Evolutionary conservation across 2,888 invertebrate species (phyloP).

Genomic region (Cantharis rustica): DNA sequence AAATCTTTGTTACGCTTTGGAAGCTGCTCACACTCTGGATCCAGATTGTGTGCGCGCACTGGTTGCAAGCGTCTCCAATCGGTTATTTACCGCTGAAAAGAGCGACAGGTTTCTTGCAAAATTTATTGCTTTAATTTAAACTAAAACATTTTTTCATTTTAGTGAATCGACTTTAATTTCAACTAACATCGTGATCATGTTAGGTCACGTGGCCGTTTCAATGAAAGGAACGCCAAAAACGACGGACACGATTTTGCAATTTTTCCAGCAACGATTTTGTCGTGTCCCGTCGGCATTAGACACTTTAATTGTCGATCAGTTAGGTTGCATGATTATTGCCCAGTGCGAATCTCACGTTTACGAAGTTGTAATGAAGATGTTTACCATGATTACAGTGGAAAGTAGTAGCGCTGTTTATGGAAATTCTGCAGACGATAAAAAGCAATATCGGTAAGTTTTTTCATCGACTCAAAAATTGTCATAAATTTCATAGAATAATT

Average conservation of each 20-base stretch:
- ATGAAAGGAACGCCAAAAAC: constrained; percentile 92
- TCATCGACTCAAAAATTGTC: too few relatives aligned
- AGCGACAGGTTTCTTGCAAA: constrained; percentile 69
- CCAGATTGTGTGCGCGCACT: constrained; percentile 93
- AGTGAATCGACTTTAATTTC: constrained; percentile 92
- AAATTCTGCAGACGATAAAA: constrained; percentile 64
- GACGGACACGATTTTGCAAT: constrained; percentile 92
- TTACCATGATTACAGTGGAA: constrained; percentile 92
- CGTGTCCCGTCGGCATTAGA: constrained; percentile 92
- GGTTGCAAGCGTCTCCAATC: constrained; percentile 93
- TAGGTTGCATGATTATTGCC: constrained; percentile 97
- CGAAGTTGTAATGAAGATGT: constrained; percentile 98
- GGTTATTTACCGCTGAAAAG: constrained; percentile 91
- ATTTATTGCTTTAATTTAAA: not conserved
- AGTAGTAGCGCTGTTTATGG: constrained; percentile 80
- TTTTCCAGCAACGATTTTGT: constrained; percentile 95
- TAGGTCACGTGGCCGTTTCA: constrained; percentile 96
- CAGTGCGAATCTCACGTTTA: constrained; percentile 84
- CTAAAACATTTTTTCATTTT: constrained; percentile 41
- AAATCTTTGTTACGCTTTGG: constrained; percentile 90
- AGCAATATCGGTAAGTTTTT: constrained; percentile 58
- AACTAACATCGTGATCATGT: constrained; percentile 95
- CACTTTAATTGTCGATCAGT: constrained; percentile 92
- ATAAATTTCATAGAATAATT: too few relatives aligned
- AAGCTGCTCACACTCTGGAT: constrained; percentile 88